Evolutionary conservation across 1,140 invertebrate genomes (phyloP), one percentile per base, ranked within the genome.

Genomic region (Parapsyche elsis): DNA sequence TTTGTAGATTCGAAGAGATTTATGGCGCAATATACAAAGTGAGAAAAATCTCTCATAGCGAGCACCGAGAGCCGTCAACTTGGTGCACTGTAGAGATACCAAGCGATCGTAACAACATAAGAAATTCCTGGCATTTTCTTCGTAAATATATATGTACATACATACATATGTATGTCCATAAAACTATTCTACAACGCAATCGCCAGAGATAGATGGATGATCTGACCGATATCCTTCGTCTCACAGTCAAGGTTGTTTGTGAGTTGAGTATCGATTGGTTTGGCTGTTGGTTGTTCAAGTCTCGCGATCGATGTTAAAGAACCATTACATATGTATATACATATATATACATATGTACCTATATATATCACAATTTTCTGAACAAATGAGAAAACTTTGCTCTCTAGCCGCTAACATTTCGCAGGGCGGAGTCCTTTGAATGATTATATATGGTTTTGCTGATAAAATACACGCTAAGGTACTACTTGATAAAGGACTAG

Each of bases 21-120:
- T 61, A 61, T 61, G 57, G 57, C 57, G 57, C 16, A 61, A 61
- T 61, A 61, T 61, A 19, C 57, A 61, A 61, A 61, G 57, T 21
- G 57, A 61, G 57, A 61, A 61, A 61, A 61, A 19, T 21, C 57
- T 19, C 57, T 19, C 57, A 9, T 19, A 19, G 49, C 45, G 14
- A 46, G 7, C 49, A 38, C 30, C 1, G 30, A 38, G 30, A 38
- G 2, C 1, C 30, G 30, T 38, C 30, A 38, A 38, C 30, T 38
- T 12, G 10, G 16, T 53, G 49, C 49, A 12, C 2, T 4, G 2
- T 16, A 53, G 49, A 53, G 16, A 7, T 7, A 46, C 5, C 45
- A 46, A 46, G 45, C 5, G 12, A 53, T 53, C 16, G 2, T 53
- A 53, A 12, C 12, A 53, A 14, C 49, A 23, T 4, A 61, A 61